A percentile compares a stretch with the other conserved stretches of the same genome.
These are phyloP conservation scores for Sesia apiformis DNA, from an alignment of 2,888 invertebrate species.

Conservation along the genomic window DNA sequence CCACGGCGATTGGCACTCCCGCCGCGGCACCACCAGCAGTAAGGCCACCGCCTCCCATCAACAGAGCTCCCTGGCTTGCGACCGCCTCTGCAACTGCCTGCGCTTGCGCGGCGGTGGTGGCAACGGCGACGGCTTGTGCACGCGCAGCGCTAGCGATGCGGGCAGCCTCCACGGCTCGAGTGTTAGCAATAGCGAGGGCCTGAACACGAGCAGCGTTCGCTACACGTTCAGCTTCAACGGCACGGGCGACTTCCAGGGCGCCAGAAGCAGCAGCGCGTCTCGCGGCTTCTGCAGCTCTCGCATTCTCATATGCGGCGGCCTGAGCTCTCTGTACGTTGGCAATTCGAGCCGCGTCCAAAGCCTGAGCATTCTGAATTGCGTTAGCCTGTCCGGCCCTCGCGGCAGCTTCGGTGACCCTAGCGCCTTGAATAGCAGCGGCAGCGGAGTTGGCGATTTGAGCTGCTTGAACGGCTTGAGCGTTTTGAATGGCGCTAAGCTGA, in stretches of 20 bases:
- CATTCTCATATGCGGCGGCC: conserved; percentile 62
- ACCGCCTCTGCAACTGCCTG: conserved; percentile 50
- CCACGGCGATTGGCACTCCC: conserved; percentile 14
- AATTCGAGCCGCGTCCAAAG: conserved; percentile 53
- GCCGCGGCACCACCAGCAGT: conserved; percentile 15
- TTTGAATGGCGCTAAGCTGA: conserved; percentile 61
- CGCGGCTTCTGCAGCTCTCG: conserved; percentile 56
- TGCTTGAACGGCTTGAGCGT: conserved; percentile 60
- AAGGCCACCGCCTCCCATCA: conserved; percentile 35
- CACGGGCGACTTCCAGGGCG: conserved; percentile 40
- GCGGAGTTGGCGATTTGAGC: conserved; percentile 59
- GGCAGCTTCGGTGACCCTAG: conserved; percentile 54
- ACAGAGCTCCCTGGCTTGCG: conserved; percentile 44
- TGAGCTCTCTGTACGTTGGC: conserved; percentile 61
- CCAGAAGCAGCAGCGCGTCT: conserved; percentile 48
- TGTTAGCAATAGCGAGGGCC: conserved; percentile 57
- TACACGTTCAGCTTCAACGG: conserved; percentile 44
- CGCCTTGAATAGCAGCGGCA: conserved; percentile 60
- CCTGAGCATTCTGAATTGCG: conserved; percentile 61
- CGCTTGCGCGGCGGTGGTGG: conserved; percentile 46
- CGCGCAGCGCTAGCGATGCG: conserved; percentile 55
- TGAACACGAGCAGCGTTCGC: conserved; percentile 61
- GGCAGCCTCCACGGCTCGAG: conserved; percentile 57
- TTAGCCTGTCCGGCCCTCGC: conserved; percentile 54
- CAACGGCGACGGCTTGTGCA: conserved; percentile 45